Conservation (phyloP, 2,888 invertebrate species). For the Eumerus sabulonum region DNA sequence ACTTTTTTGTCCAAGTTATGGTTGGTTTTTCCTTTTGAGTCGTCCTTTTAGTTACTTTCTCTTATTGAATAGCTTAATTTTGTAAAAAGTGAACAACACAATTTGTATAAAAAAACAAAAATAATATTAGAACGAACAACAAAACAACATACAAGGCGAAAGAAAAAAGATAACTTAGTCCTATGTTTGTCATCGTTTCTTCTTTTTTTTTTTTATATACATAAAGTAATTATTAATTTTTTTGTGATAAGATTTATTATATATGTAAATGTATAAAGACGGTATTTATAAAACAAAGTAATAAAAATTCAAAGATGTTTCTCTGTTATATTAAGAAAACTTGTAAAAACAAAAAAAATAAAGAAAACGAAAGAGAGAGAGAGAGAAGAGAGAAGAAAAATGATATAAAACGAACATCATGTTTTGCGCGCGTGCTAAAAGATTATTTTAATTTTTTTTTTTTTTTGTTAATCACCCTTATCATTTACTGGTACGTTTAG, state of each 20-base stretch:
- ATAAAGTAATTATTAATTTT: conserved; percentile 64
- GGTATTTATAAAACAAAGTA: conserved; percentile 65
- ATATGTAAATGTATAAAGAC: conserved; percentile 64
- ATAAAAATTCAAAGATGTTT: conserved; percentile 55
- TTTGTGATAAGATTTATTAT: conserved; percentile 69
- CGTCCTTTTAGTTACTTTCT: conserved; percentile 27
- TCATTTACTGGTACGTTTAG: conserved; percentile 27
- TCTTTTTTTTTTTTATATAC: conserved; percentile 32
- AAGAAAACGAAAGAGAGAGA: conserved; percentile 30
- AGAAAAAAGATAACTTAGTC: conserved; percentile 46
- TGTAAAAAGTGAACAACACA: conserved; percentile 62
- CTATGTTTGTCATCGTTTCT: conserved; percentile 60
- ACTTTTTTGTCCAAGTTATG: conserved; percentile 62
- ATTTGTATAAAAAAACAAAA: conserved; percentile 50
- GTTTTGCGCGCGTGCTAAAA: conserved; percentile 55
- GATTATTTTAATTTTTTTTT: conserved; percentile 22
- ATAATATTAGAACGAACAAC: conserved; percentile 50
- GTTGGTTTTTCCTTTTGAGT: no score
- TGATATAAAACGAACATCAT: conserved; percentile 46
- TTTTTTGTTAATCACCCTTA: conserved; percentile 34
- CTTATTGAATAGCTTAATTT: conserved; percentile 60
- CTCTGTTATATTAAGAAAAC: conserved; percentile 67
- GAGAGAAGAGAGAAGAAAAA: conserved; percentile 43
- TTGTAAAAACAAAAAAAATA: conserved; percentile 47
- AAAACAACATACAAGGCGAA: conserved; percentile 57